Evolutionary conservation across 2,888 invertebrate genomes (phyloP).

Genomic region (Orgyia antiqua): DNA sequence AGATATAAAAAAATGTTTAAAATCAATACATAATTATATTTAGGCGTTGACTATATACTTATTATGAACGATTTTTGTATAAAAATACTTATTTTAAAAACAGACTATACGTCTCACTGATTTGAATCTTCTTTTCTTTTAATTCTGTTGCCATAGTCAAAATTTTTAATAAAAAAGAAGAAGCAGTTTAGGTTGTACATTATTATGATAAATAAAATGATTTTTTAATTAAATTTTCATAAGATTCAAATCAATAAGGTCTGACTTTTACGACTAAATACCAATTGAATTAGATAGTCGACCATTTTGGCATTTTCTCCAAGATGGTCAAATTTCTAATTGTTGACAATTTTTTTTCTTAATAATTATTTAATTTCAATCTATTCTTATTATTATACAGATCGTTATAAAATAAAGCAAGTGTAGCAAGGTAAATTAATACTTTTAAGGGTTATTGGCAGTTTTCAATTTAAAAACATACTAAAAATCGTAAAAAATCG

Average conservation of each 20-base stretch:
- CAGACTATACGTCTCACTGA: slow-evolving; percentile 6
- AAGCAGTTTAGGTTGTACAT: background rate
- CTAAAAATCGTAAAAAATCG: slow-evolving; percentile 3
- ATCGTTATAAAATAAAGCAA: slow-evolving; percentile 22
- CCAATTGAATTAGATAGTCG: slow-evolving; percentile 66
- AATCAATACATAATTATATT: slow-evolving; percentile 40
- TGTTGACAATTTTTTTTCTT: slow-evolving; percentile 31
- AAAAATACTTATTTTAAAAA: slow-evolving; percentile 28
- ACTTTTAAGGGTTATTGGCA: slow-evolving; percentile 30
- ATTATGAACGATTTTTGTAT: slow-evolving; percentile 32
- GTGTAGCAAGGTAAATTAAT: slow-evolving; percentile 21
- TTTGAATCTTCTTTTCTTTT: slow-evolving; percentile 9
- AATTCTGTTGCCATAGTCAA: background rate
- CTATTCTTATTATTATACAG: slow-evolving; percentile 21
- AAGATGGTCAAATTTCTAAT: slow-evolving; percentile 70
- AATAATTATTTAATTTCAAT: slow-evolving; percentile 26
- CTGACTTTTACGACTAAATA: slow-evolving; percentile 27
- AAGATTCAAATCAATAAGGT: slow-evolving; percentile 17
- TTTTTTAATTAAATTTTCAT: too few species aligned
- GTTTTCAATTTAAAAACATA: slow-evolving; percentile 22
- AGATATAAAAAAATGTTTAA: slow-evolving; percentile 33
- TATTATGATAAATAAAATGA: too few species aligned
- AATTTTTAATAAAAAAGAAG: background rate
- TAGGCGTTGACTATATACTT: slow-evolving; percentile 52
- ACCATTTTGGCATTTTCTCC: slow-evolving; percentile 51